phyloP scores from a whole-genome alignment of 2,797 vertebrate species.

The Varecia variegata region DNA sequence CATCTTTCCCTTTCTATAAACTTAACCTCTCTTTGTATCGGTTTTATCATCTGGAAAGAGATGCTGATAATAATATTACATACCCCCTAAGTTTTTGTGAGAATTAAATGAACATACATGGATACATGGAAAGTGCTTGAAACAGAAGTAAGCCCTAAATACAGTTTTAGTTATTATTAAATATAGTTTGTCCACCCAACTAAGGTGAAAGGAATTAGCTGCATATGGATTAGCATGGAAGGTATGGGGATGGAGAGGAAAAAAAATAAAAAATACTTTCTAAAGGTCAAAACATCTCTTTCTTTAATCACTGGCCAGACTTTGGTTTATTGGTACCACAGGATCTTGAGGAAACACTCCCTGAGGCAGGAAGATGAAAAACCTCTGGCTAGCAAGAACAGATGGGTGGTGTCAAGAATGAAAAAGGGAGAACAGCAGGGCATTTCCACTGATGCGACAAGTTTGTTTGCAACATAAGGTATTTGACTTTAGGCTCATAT shows the following conservation, averaged over 20 bases:
- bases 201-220: neutral
- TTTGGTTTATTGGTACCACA: conserved; percentile 24
- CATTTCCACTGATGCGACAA: conserved; percentile 47
- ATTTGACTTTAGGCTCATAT: conserved; percentile 65
- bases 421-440: conserved; percentile 63
- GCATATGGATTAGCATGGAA: neutral
- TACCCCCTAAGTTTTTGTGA: neutral
- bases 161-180: neutral
- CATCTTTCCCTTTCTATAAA: neutral
- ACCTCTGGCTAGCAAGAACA: conserved; percentile 29
- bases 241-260: neutral
- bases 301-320: neutral
- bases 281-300: conserved; percentile 3
- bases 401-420: conserved; percentile 51
- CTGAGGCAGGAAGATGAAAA: conserved; percentile 43
- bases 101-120: neutral
- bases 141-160: neutral
- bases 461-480: conserved; percentile 66
- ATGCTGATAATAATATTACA: neutral
- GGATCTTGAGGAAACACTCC: neutral
- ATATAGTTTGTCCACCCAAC: neutral
- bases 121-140: neutral
- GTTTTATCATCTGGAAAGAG: neutral
- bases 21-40: neutral
- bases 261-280: neutral